Conservation (phyloP, 2,113 vertebrate species). For the Sinocyclocheilus anophthalmus region DNA sequence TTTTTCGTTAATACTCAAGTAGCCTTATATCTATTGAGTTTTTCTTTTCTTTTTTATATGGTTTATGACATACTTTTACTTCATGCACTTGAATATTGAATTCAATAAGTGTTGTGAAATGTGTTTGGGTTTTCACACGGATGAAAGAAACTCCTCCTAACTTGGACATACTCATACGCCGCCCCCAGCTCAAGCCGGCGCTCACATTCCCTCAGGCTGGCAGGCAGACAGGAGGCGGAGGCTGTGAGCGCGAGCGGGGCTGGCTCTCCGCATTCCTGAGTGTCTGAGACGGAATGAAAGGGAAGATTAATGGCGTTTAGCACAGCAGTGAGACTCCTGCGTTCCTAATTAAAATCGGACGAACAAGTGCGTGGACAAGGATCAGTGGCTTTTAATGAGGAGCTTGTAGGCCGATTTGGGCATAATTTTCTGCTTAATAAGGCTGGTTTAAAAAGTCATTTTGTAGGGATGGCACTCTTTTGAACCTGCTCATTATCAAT, state of each 20-base stretch:
- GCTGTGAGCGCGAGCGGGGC: not conserved
- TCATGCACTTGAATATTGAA: not conserved
- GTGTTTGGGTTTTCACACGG: constrained; percentile 11
- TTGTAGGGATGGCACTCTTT: constrained; percentile 86
- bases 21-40: no score
- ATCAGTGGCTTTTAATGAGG: constrained; percentile 93
- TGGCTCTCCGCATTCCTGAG: constrained; percentile 62
- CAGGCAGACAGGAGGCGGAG: constrained; percentile 33
- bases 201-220: constrained; percentile 21
- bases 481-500: constrained; percentile 90
- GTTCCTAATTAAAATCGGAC: constrained; percentile 90
- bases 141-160: constrained; percentile 33
- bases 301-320: constrained; percentile 93
- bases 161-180: not conserved
- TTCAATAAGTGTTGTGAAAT: constrained; percentile 5
- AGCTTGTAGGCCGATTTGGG: constrained; percentile 89
- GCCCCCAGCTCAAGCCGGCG: constrained; percentile 21
- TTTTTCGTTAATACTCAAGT: no score
- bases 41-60: no score
- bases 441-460: constrained; percentile 91
- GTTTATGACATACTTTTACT: no score
- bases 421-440: constrained; percentile 94
- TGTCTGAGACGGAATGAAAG: constrained; percentile 77
- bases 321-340: constrained; percentile 80
- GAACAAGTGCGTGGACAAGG: constrained; percentile 85